Evolutionary conservation across 2,888 invertebrate species (phyloP).

Genomic region (Pseudococcus jackbeardsleyi): DNA sequence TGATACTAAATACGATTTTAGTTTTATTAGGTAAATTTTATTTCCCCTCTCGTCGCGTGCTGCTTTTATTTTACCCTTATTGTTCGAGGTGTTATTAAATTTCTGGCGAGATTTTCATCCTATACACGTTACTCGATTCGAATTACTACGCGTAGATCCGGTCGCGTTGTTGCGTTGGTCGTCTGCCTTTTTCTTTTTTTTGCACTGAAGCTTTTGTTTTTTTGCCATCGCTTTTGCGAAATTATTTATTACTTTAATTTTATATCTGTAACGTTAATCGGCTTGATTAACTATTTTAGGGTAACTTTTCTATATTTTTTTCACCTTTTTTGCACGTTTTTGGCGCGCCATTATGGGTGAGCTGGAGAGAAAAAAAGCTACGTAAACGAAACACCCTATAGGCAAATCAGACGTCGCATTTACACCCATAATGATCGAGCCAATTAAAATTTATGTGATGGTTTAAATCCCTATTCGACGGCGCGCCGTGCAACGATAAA

Average conservation of each 20-base stretch:
- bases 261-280: constrained; percentile 26
- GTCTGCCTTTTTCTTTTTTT: neutral
- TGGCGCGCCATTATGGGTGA: neutral
- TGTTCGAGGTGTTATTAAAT: constrained; percentile 53
- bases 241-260: constrained; percentile 41
- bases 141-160: constrained; percentile 15
- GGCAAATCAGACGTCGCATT: constrained; percentile 28
- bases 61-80: constrained; percentile 50
- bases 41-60: constrained; percentile 56
- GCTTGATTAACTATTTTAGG: constrained; percentile 20
- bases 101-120: constrained; percentile 29
- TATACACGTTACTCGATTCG: neutral
- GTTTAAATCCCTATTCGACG: constrained; percentile 50
- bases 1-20: constrained; percentile 65
- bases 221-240: neutral
- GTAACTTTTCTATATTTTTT: constrained; percentile 26
- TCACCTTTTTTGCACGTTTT: neutral
- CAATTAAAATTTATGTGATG: constrained; percentile 52
- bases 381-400: neutral
- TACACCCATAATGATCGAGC: constrained; percentile 49
- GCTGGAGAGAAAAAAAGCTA: neutral
- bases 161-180: neutral
- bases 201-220: neutral
- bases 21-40: constrained; percentile 65
- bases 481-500: constrained; percentile 17